A percentile compares a stretch with the other conserved stretches of the same genome.
Evolutionary conservation across 1,140 invertebrate species (phyloP).

Genomic region (Pseudomyrmex concolor): DNA sequence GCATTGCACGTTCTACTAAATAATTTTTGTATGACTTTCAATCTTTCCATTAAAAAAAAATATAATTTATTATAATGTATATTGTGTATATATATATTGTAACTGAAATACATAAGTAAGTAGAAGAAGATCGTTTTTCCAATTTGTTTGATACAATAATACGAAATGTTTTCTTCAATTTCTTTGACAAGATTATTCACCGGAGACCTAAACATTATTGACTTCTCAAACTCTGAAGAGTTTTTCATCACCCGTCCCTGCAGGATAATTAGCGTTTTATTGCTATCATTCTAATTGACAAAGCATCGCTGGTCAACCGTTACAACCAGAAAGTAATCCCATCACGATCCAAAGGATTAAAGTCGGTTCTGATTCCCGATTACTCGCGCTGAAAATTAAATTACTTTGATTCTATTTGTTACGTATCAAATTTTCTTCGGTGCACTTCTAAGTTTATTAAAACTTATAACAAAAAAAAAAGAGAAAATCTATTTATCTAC

Average conservation of each 20-base stretch:
- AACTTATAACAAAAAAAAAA: too few relatives aligned
- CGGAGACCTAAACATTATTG: constrained; percentile 18
- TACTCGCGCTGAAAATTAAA: constrained; percentile 5
- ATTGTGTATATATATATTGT: too few relatives aligned
- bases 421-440: neutral
- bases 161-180: neutral
- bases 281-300: constrained; percentile 78
- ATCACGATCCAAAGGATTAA: neutral
- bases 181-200: neutral
- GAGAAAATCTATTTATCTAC: too few relatives aligned
- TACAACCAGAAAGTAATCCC: constrained; percentile 25
- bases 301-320: constrained; percentile 50
- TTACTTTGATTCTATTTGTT: neutral
- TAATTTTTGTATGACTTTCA: neutral
- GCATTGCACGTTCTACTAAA: neutral
- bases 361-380: constrained; percentile 8
- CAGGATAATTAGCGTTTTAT: constrained; percentile 67
- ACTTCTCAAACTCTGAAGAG: constrained; percentile 15
- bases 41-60: too few relatives aligned
- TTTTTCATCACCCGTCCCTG: constrained; percentile 22
- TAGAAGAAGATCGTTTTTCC: too few relatives aligned
- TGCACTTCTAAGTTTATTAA: too few relatives aligned
- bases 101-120: too few relatives aligned
- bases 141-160: too few relatives aligned
- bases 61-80: too few relatives aligned